Percentiles rank a stretch among this genome's conserved stretches.
phyloP scores from a whole-genome alignment of 2,797 vertebrate genomes.

The Antrozous pallidus region DNA sequence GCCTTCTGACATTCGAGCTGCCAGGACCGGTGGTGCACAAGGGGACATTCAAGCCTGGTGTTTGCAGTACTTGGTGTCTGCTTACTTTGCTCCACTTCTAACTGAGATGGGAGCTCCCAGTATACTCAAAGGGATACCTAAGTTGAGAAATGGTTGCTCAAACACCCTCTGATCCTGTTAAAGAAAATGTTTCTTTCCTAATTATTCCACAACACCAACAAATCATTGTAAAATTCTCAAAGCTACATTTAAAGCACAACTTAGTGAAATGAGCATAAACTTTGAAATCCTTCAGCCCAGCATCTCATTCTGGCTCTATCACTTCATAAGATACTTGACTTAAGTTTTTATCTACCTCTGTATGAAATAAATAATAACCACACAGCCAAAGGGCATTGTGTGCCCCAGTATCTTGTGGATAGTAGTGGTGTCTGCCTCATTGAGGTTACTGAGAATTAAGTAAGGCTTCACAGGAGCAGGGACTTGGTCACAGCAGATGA shows the following conservation, averaged over 20 bases:
- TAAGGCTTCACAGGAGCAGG: background rate
- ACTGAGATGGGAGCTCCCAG: background rate
- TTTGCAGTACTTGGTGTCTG: background rate
- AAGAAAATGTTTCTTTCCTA: background rate
- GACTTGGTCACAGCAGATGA: background rate
- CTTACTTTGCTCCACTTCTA: background rate
- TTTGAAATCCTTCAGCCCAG: background rate
- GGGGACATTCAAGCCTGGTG: background rate
- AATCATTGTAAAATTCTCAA: background rate
- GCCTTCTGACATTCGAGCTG: background rate
- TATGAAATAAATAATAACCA: background rate
- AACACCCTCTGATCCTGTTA: background rate
- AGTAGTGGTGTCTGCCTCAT: background rate
- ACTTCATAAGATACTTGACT: background rate
- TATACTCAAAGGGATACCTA: background rate
- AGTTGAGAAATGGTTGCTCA: background rate
- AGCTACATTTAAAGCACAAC: background rate
- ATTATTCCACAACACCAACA: background rate
- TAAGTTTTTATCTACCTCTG: background rate
- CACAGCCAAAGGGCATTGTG: background rate
- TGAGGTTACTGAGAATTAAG: background rate
- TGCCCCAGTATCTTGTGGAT: background rate
- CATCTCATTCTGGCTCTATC: background rate
- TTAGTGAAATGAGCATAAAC: background rate
- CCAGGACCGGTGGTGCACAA: background rate